Percentiles rank a stretch among this genome's conserved stretches.
These are phyloP conservation scores for Acronicta psi DNA, from an alignment of 2,888 invertebrate species.

Conservation along the genomic window DNA sequence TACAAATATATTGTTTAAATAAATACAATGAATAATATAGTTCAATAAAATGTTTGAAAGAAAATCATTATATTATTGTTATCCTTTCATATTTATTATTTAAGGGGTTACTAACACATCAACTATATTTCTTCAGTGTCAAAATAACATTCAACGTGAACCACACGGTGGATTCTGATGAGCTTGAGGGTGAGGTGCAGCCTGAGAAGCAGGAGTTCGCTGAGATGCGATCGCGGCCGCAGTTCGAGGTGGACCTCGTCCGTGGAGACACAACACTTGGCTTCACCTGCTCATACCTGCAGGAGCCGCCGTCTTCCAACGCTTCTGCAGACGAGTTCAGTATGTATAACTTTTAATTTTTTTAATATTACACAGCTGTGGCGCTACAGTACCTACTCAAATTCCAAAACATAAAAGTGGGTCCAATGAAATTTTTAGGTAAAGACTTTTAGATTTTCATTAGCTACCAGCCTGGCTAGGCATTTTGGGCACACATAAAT, in stretches of 20 bases:
- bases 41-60: too few species aligned
- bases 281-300: slow-evolving; percentile 95
- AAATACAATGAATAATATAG: too few species aligned
- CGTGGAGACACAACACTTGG: slow-evolving; percentile 94
- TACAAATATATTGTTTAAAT: slow-evolving; percentile 13
- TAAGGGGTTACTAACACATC: too few species aligned
- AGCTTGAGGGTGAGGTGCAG: slow-evolving; percentile 90
- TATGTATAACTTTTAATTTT: slow-evolving; percentile 58
- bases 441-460: too few species aligned
- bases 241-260: slow-evolving; percentile 96
- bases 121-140: slow-evolving; percentile 65
- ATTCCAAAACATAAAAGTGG: too few species aligned
- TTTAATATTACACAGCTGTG: too few species aligned
- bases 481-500: too few species aligned
- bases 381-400: too few species aligned
- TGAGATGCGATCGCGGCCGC: slow-evolving; percentile 97
- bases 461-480: too few species aligned
- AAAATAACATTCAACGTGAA: slow-evolving; percentile 96
- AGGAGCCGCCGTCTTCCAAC: slow-evolving; percentile 89
- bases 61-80: too few species aligned
- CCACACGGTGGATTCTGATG: slow-evolving; percentile 97
- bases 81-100: too few species aligned
- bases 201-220: slow-evolving; percentile 92
- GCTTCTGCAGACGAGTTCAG: slow-evolving; percentile 93
- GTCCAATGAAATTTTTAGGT: too few species aligned